Conservation (phyloP, 2,797 vertebrate genomes). For the Labroides dimidiatus region DNA sequence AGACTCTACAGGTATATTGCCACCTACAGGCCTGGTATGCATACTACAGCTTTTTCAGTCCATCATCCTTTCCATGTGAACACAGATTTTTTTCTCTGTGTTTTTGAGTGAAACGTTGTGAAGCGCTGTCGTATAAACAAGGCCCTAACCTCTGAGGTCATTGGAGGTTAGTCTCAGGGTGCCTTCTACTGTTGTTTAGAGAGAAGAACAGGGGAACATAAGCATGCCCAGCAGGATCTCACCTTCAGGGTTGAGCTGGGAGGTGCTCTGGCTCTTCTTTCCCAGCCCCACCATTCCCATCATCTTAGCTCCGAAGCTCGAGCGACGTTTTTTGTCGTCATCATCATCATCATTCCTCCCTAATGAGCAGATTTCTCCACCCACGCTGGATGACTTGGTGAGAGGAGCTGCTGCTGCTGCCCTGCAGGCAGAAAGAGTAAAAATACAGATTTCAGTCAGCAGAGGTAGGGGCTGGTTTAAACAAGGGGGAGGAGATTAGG, state of each 20-base stretch:
- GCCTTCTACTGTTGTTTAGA: too few relatives aligned
- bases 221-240: background rate
- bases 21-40: too few relatives aligned
- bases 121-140: too few relatives aligned
- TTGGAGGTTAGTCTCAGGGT: too few relatives aligned
- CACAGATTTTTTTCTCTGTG: too few relatives aligned
- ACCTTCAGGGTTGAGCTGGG: conserved; percentile 96
- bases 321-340: conserved; percentile 93
- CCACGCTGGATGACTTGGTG: conserved; percentile 90
- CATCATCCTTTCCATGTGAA: too few relatives aligned
- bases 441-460: background rate
- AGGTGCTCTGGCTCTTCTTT: conserved; percentile 87
- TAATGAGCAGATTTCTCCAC: conserved; percentile 93
- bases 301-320: conserved; percentile 95
- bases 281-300: conserved; percentile 96
- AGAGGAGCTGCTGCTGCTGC: conserved; percentile 82
- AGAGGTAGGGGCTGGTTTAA: background rate
- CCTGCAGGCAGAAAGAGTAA: background rate
- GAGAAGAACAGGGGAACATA: too few relatives aligned
- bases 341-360: conserved; percentile 94
- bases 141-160: too few relatives aligned
- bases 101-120: too few relatives aligned
- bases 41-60: too few relatives aligned
- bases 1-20: too few relatives aligned
- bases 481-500: conserved; percentile 21